A percentile compares a stretch with the other conserved stretches of the same genome.
Conservation (phyloP, 2,113 vertebrate species). For the Eurystomus gularis region DNA sequence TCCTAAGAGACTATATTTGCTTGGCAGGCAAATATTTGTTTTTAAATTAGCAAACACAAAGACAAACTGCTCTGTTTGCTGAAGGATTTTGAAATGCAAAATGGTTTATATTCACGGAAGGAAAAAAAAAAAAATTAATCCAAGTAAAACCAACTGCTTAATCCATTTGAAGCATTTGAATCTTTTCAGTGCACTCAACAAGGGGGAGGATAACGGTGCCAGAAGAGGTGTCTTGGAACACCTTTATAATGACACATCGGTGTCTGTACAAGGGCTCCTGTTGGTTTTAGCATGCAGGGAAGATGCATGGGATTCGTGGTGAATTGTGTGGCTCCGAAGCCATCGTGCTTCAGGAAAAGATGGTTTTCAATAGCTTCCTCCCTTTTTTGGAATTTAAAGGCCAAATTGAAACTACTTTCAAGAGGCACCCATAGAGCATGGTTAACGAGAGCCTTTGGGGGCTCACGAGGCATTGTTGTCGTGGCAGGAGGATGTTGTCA, state of each 20-base stretch:
- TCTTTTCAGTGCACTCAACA: background rate
- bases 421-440: rapidly evolving
- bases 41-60: constrained; percentile 96
- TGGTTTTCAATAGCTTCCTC: background rate
- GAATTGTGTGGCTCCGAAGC: background rate
- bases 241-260: background rate
- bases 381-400: background rate
- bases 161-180: constrained; percentile 45
- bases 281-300: rapidly evolving
- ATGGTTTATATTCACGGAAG: constrained; percentile 74
- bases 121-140: constrained; percentile 58
- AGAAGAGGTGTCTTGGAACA: background rate
- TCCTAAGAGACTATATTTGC: constrained; percentile 93
- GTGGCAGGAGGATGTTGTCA: no score
- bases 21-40: constrained; percentile 98
- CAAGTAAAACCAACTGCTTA: constrained; percentile 47
- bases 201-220: background rate
- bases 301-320: no score
- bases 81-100: constrained; percentile 80
- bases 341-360: background rate
- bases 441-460: rapidly evolving
- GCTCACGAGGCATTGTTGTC: rapidly evolving
- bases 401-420: background rate
- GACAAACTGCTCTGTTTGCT: constrained; percentile 93
- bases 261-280: background rate